Percentiles rank a stretch among this genome's conserved stretches.
Conservation (phyloP, 35 echinoderm and acorn worm species). For the Ophioderma brevispina region DNA sequence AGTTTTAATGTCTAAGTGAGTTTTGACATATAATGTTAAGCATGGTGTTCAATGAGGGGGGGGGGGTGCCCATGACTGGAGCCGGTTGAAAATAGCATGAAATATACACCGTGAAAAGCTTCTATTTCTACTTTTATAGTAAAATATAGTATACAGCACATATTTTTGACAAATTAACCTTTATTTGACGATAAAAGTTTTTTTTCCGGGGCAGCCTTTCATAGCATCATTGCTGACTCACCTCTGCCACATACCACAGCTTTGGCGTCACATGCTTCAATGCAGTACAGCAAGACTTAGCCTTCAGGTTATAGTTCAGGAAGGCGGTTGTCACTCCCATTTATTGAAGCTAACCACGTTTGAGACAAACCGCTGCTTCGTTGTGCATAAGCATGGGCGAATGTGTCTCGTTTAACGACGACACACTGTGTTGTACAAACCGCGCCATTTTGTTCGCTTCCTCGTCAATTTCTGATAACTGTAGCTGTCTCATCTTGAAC, state of each 20-base stretch:
- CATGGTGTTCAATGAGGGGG: no score
- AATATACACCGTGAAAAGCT: no score
- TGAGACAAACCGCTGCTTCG: conserved; percentile 66
- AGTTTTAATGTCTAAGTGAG: no score
- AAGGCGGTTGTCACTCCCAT: conserved; percentile 66
- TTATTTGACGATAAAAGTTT: no score
- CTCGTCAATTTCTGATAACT: conserved; percentile 59
- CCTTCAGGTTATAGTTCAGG: conserved; percentile 70
- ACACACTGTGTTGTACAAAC: background rate
- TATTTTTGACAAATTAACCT: no score
- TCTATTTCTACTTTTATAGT: no score
- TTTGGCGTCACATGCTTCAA: conserved; percentile 64
- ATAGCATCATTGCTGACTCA: no score
- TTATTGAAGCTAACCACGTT: conserved; percentile 77
- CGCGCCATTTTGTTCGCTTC: conserved; percentile 65
- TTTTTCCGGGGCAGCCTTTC: no score
- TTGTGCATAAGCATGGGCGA: conserved; percentile 84
- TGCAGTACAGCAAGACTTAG: conserved; percentile 68
- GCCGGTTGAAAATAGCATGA: no score
- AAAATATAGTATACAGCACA: no score
- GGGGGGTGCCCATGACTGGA: no score
- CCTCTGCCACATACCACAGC: conserved; percentile 59
- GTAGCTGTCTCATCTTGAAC: conserved; percentile 44
- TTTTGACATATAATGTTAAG: no score
- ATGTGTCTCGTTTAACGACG: conserved; percentile 45